Evolutionary conservation across 2,797 vertebrate species (phyloP).

Genomic region (Peromyscus eremicus): DNA sequence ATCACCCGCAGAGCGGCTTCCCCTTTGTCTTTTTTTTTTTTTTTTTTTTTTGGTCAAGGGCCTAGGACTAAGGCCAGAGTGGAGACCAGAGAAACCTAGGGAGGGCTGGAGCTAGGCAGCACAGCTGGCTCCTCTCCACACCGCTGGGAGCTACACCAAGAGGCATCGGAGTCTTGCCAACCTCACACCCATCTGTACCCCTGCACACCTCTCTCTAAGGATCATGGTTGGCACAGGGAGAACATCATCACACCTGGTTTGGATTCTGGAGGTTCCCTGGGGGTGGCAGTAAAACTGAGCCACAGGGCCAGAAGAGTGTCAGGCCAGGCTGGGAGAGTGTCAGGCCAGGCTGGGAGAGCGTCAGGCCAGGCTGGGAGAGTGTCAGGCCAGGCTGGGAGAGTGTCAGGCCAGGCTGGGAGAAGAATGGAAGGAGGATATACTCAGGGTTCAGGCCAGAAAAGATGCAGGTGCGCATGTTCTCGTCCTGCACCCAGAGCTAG

Average conservation of each 20-base stretch:
- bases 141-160: neutral
- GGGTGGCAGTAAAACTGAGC: neutral
- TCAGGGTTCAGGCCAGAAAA: neutral
- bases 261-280: neutral
- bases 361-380: neutral
- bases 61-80: neutral
- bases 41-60: neutral
- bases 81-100: neutral
- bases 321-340: neutral
- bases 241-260: neutral
- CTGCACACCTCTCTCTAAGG: neutral
- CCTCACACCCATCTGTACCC: neutral
- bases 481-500: neutral
- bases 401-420: neutral
- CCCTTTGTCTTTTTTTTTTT: neutral
- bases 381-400: no score
- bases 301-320: accelerated
- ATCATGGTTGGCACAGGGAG: neutral
- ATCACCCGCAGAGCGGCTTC: neutral
- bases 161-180: neutral
- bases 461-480: accelerated
- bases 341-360: no score
- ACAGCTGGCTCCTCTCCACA: no score
- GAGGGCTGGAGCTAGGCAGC: neutral
- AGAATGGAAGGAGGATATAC: neutral